Evolutionary conservation across 2,113 vertebrate species (phyloP), one percentile per base, ranked within the genome.

Genomic region (Ramphastos sulfuratus): DNA sequence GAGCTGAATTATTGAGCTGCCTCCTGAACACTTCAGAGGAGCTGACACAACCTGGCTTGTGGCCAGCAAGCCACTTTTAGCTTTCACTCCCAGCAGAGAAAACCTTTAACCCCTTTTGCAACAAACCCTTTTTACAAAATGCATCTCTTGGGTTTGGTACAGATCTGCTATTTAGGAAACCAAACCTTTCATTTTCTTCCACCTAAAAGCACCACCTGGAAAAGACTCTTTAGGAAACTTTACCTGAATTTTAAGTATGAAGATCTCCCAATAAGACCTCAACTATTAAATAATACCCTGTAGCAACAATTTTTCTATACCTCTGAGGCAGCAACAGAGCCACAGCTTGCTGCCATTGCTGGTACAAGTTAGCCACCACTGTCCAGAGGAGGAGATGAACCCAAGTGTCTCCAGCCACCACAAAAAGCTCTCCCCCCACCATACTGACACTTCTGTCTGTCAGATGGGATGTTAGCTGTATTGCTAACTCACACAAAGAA

Each of bases 1-100:
- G 1, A 74, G 63, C 50, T 95, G 79, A 78, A 89, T 92, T 93
- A 92, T 94, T 93, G 87, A 96, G 92, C 94, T n/a, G 2, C 67
- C 63, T 84, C 3, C 20, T 27, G 66, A 92, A 65, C 64, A 69
- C 89, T 91, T 75, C 42, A 18, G 65, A 10, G 70, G 64, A 74
- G 61, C 82, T 82, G 85, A 23, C 2, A 16, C 73, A 48, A 50
- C 39, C 6, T 69, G 93, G 95, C 92, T 75, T 1, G 0, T 2
- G 39, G 58, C 86, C 95, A 90, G 33, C 0, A 14, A 65, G 42
- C 66, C 58, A 71, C 75, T 96, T 82, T 25, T 18, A 83, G 79
- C 87, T 75, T 69, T 18, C 66, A 2, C 44, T 15, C 15, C 14
- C 7, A 5, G 37, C 56, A 81, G 33, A 78, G 89, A 37, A 37